Conservation (phyloP, 1,140 invertebrate species). For the Stegodyphus mimosarum region DNA sequence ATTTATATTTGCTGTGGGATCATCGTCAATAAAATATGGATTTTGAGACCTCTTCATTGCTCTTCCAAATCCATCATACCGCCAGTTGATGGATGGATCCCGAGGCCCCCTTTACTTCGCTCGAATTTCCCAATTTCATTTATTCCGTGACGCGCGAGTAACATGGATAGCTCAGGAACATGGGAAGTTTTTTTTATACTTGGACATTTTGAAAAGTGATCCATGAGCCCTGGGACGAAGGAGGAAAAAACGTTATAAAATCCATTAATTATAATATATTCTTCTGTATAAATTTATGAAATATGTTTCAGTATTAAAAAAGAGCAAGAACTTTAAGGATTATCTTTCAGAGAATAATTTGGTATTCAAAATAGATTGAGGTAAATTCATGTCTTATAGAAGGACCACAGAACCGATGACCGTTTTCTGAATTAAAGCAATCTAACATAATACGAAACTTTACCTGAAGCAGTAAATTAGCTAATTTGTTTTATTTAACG, state of each 20-base stretch:
- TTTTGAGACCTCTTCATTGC: slow-evolving; percentile 55
- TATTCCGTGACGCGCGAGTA: background rate
- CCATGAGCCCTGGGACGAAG: too few species aligned
- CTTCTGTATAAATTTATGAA: background rate
- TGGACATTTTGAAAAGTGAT: slow-evolving; percentile 22
- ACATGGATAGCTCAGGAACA: background rate
- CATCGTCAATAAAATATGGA: slow-evolving; percentile 57
- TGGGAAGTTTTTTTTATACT: slow-evolving; percentile 20
- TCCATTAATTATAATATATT: slow-evolving; percentile 30
- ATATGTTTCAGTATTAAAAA: too few species aligned
- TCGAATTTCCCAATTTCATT: slow-evolving; percentile 17
- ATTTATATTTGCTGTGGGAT: slow-evolving; percentile 58
- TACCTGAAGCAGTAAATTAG: too few species aligned
- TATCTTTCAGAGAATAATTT: too few species aligned
- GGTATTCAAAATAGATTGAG: too few species aligned
- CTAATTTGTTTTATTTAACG: too few species aligned
- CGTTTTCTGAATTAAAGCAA: too few species aligned
- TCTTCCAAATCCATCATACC: slow-evolving; percentile 40
- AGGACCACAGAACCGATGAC: too few species aligned
- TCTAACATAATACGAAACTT: too few species aligned
- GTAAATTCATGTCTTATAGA: too few species aligned
- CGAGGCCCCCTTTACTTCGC: slow-evolving; percentile 1
- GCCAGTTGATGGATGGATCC: slow-evolving; percentile 33
- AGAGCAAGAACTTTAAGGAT: too few species aligned
- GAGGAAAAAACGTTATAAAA: background rate